These are phyloP conservation scores for Rhinopomastus cyanomelas DNA, from an alignment of 2,113 vertebrate species.

Conservation along the genomic window DNA sequence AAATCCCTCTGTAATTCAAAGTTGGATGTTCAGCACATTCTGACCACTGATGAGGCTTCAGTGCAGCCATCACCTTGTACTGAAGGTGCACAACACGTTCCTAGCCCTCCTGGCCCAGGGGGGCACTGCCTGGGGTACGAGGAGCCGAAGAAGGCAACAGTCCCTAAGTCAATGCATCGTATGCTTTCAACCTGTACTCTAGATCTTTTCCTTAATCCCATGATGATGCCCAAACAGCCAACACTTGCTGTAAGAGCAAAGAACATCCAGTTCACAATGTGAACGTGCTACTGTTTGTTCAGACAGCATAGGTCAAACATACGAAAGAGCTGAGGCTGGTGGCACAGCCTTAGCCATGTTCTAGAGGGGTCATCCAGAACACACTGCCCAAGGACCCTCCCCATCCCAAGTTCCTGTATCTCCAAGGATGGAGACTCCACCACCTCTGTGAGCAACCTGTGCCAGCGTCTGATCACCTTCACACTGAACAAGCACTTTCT, in stretches of 20 bases:
- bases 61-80: background rate
- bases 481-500: background rate
- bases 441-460: background rate
- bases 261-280: background rate
- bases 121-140: rapidly evolving
- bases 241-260: background rate
- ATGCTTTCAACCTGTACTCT: background rate
- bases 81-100: rapidly evolving
- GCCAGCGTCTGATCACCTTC: background rate
- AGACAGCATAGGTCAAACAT: rapidly evolving
- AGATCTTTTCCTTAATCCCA: background rate
- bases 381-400: rapidly evolving
- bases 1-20: background rate
- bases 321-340: background rate
- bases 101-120: background rate
- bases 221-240: background rate
- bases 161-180: too few relatives aligned
- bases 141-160: background rate
- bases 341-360: background rate
- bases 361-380: background rate
- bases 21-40: background rate
- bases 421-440: background rate
- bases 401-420: background rate
- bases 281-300: rapidly evolving
- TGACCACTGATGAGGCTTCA: background rate